Base-by-base conservation (phyloP, 1,140 invertebrate species). In the Caenorhabditis remanei region DNA sequence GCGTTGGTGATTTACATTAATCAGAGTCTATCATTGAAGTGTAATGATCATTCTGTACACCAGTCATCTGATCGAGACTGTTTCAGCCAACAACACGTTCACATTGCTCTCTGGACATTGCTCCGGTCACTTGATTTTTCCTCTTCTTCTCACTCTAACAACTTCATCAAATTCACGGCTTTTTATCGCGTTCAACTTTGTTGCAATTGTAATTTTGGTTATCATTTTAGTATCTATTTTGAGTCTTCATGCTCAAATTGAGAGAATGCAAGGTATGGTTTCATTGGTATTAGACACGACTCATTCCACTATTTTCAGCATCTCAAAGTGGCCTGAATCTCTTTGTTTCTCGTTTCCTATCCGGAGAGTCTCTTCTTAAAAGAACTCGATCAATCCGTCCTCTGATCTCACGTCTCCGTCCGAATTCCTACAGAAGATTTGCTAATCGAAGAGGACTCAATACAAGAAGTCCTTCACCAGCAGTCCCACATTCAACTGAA, bases 201-300 rank as follows among this genome's bases (percentile, higher is more conserved):
- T 85, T 40, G 32, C 85, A n/a, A 85, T 67, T n/a, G 48, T 85
- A 6, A 48, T 79, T 75, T 40, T 85, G 13, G 85, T 85, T 11
- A 65, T 85, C 5, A 65, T 85, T 63, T 56, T 71, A 9, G 85
- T 85, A 16, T 85, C 63, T 1, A 85, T 85, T 65, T 40, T 85
- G 85, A 85, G 67, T 50, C 63, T 85, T 55, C 85, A 85, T 53
- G 85, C 85, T 40, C 85, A 85, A 63, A 79, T 85, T 43, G 85
- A 85, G 41, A 40, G 85, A n/a, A 85, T 75, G 46, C 63, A 85
- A 75, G 63, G 85, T 85, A 55, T 56, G 0, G 32, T 11, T 53
- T 50, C 8, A 4, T n/a, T n/a, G 19, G 1, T 58, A 4, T 3
- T 58, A 58, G 3, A n/a, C n/a, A 0, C 6, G n/a, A 7, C 8